Conservation (phyloP, 2,797 vertebrate genomes). For the Pachyuromys duprasi region DNA sequence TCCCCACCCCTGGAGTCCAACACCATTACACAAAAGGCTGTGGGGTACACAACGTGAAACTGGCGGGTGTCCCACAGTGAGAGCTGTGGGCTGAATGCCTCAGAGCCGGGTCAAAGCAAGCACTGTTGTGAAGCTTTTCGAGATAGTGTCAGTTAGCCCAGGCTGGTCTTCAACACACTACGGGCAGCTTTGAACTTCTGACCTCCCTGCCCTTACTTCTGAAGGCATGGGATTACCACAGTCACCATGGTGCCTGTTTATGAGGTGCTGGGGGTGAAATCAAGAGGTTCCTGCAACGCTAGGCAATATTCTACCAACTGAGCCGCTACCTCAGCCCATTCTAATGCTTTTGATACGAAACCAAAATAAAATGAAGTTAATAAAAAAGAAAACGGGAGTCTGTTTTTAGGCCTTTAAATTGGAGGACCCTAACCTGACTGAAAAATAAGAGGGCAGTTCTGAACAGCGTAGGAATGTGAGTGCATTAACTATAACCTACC, state of each 20-base stretch:
- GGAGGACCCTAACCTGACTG: constrained; percentile 11
- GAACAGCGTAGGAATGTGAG: background rate
- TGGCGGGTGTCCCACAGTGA: background rate
- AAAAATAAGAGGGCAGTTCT: background rate
- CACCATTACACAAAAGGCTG: background rate
- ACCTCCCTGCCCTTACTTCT: no score
- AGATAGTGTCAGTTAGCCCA: background rate
- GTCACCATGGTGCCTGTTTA: background rate
- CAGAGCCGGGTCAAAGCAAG: background rate
- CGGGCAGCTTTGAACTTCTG: no score
- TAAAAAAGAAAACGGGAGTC: background rate
- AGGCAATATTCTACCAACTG: background rate
- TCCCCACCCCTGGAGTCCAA: no score
- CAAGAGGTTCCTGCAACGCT: background rate
- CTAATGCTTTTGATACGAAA: background rate
- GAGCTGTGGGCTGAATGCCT: background rate
- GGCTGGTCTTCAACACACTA: background rate
- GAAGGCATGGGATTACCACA: background rate
- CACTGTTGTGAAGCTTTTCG: background rate
- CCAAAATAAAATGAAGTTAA: background rate
- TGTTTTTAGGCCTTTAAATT: background rate
- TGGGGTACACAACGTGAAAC: background rate
- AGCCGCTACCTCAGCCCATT: no score
- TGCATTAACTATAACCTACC: background rate
- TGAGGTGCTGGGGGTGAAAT: background rate